phyloP scores from a whole-genome alignment of 2,797 vertebrate species.

The Typhlichthys eigenmanni region DNA sequence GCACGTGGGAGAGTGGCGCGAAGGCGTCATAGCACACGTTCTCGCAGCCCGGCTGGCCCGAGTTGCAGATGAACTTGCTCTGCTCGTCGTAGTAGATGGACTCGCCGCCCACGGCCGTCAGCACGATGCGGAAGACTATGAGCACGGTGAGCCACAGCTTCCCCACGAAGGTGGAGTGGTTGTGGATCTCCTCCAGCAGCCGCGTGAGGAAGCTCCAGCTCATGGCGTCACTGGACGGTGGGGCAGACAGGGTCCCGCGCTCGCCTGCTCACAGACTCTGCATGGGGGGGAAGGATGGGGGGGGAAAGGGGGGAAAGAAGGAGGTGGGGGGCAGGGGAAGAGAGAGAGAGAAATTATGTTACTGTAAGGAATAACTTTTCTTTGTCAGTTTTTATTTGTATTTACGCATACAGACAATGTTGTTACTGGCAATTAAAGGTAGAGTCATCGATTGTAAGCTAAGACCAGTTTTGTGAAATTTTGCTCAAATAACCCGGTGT shows the following conservation, averaged over 20 bases:
- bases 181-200: constrained; percentile 98
- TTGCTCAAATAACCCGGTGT: too few species aligned
- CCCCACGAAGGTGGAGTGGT: constrained; percentile 98
- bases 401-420: background rate
- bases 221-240: constrained; percentile 88
- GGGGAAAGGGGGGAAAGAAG: background rate
- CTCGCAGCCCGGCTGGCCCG: constrained; percentile 95
- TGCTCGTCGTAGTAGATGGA: constrained; percentile 99
- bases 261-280: constrained; percentile 83
- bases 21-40: constrained; percentile 98
- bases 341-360: background rate
- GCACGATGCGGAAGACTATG: constrained; percentile 97
- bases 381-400: too few species aligned
- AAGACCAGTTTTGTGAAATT: too few species aligned
- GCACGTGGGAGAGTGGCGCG: constrained; percentile 92
- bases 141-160: constrained; percentile 98
- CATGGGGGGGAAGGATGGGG: background rate
- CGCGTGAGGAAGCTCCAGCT: constrained; percentile 99
- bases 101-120: constrained; percentile 97
- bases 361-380: too few species aligned
- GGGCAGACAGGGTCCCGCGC: constrained; percentile 82
- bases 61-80: constrained; percentile 98
- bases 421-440: constrained; percentile 24
- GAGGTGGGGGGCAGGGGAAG: constrained; percentile 9
- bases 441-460: too few species aligned